Conservation (phyloP, 1,140 invertebrate species). For the Panagrolaimus sp. region DNA sequence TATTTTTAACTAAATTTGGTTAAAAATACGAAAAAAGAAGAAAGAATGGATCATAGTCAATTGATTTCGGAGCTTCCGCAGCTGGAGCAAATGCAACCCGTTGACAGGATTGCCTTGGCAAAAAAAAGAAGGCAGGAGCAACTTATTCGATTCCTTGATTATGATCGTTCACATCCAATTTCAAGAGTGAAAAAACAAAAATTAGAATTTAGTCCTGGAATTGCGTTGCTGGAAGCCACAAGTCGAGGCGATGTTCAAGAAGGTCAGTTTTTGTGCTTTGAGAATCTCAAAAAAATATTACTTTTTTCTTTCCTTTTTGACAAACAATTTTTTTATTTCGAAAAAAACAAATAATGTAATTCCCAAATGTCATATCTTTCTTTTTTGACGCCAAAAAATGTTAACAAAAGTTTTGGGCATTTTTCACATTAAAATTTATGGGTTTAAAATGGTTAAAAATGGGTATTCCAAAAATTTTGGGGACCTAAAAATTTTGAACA, state of each 20-base stretch:
- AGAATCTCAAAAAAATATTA: neutral
- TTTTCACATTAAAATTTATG: no score
- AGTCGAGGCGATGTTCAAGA: constrained; percentile 50
- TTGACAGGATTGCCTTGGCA: constrained; percentile 48
- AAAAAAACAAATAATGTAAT: neutral
- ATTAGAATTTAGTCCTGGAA: constrained; percentile 50
- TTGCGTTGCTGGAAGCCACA: constrained; percentile 57
- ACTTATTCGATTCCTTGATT: constrained; percentile 29
- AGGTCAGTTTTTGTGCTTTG: constrained; percentile 32
- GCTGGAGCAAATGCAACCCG: constrained; percentile 48
- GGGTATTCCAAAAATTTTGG: no score
- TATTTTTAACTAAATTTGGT: neutral
- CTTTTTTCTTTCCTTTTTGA: no score
- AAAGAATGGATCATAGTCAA: constrained; percentile 50
- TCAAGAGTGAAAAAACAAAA: constrained; percentile 48
- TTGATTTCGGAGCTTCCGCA: constrained; percentile 51
- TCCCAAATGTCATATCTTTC: no score
- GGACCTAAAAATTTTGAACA: no score
- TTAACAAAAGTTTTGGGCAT: no score
- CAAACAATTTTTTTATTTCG: neutral
- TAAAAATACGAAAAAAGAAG: constrained; percentile 30
- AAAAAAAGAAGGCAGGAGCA: constrained; percentile 46
- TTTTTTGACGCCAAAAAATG: no score
- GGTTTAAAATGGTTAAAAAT: no score
- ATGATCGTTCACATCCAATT: constrained; percentile 43